Base-by-base conservation (phyloP, 1,140 invertebrate genomes). In the Neodiprion fabricii region DNA sequence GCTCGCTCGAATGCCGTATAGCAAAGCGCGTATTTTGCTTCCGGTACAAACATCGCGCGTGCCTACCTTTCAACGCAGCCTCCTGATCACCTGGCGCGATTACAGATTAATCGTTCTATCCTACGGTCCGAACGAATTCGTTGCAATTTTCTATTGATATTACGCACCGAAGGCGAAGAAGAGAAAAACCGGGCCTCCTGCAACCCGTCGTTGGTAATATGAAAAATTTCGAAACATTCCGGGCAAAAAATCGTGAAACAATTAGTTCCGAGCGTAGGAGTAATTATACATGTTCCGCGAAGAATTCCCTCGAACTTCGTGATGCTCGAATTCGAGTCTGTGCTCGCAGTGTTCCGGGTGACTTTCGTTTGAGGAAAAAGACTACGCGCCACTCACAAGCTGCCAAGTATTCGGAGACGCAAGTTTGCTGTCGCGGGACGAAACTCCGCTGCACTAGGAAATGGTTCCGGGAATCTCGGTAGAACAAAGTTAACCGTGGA, bases 321-420 rank as follows among this genome's bases (percentile, higher is more conserved):
- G 28, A 40, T 2, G 28, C 5, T 40, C 5, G 5, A 40, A 40
- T 61, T 61, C 53, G 11, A 17, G 53, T 9, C 53, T 17, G 53
- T 9, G 53, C 9, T 61, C 9, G 53, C 53, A 40, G 28, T 40
- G 28, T 40, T 80, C 80, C 61, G 74, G 76, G 73, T 71, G 81
- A 84, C 84, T 86, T 83, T 81, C 81, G 82, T 86, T 87, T 86
- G 84, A 87, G 81, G 83, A 79, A 74, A 81, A 79, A 86, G 85
- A 85, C 82, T 84, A 83, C 83, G 79, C 81, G 81, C 82, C 84
- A 84, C 28, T 40, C 28, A 21, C 17, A 82, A 84, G 87, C 85
- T 87, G 82, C 81, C 81, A 82, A 80, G 85, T 84, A 86, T 87
- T 87, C 82, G 82, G 79, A 77, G 80, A 77, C 79, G 80, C 28